Percentiles rank a stretch among this genome's conserved stretches.
phyloP scores from a whole-genome alignment of 2,797 vertebrate genomes.

The Steatocranus sp. region DNA sequence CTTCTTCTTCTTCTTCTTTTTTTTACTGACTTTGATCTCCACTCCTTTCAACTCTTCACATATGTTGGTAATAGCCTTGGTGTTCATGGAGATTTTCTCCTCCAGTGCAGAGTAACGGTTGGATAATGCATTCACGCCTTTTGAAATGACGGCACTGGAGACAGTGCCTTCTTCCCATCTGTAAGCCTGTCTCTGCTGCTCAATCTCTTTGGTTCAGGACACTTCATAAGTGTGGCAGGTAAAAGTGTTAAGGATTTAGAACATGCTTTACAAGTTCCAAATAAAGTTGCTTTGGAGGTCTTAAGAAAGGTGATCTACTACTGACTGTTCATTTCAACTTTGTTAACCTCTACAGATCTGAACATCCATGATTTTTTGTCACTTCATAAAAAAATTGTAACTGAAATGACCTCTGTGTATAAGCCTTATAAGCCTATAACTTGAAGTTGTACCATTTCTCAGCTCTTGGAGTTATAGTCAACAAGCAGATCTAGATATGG shows the following conservation, averaged over 20 bases:
- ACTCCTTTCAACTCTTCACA: constrained; percentile 59
- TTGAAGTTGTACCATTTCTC: background rate
- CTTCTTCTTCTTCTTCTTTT: background rate
- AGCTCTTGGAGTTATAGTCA: background rate
- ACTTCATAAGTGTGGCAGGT: constrained; percentile 19
- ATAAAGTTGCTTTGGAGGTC: constrained; percentile 3
- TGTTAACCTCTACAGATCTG: background rate
- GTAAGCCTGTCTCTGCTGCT: constrained; percentile 6
- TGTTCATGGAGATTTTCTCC: constrained; percentile 58
- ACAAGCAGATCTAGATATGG: background rate
- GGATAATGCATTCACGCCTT: constrained; percentile 56
- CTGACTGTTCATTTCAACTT: background rate
- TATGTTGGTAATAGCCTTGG: constrained; percentile 59
- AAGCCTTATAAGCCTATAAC: background rate
- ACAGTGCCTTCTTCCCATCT: constrained; percentile 33
- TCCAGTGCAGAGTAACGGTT: constrained; percentile 31
- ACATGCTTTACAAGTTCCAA: constrained; percentile 7
- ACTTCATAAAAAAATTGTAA: background rate
- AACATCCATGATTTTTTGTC: background rate
- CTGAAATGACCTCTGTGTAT: background rate
- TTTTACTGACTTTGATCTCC: constrained; percentile 54
- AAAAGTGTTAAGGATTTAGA: background rate
- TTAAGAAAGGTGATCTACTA: background rate
- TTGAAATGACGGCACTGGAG: constrained; percentile 47
- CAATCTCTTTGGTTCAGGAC: constrained; percentile 14